Conservation (phyloP, 2,888 invertebrate species). For the Atherix ibis region DNA sequence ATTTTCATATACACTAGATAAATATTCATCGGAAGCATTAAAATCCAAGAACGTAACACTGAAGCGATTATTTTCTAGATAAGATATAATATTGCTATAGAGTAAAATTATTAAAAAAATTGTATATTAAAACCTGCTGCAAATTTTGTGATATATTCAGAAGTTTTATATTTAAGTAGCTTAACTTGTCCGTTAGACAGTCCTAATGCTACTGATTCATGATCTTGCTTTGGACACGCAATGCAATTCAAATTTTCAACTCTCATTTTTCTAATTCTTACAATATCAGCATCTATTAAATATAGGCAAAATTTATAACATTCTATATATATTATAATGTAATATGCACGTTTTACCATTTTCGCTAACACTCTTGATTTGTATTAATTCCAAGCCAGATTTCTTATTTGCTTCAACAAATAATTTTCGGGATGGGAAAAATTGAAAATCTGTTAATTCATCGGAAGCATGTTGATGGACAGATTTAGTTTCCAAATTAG, state of each 20-base stretch:
- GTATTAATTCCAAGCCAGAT: slow-evolving; percentile 25
- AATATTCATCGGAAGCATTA: slow-evolving; percentile 27
- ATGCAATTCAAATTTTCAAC: slow-evolving; percentile 26
- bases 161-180: slow-evolving; percentile 22
- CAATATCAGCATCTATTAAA: slow-evolving; percentile 18
- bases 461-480: slow-evolving; percentile 21
- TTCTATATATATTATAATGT: neutral
- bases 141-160: slow-evolving; percentile 19
- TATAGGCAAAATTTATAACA: slow-evolving; percentile 1
- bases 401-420: slow-evolving; percentile 26
- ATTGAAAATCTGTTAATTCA: slow-evolving; percentile 26
- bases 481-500: slow-evolving; percentile 23
- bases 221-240: slow-evolving; percentile 23
- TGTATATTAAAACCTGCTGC: slow-evolving; percentile 22
- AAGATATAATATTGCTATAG: neutral
- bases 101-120: neutral
- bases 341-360: slow-evolving; percentile 1
- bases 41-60: slow-evolving; percentile 27
- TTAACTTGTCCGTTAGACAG: slow-evolving; percentile 24
- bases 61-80: slow-evolving; percentile 19
- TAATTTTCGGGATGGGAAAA: slow-evolving; percentile 21
- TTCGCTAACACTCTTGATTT: slow-evolving; percentile 8
- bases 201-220: slow-evolving; percentile 26
- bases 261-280: slow-evolving; percentile 23
- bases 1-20: slow-evolving; percentile 27